Evolutionary conservation across 1,140 invertebrate species (phyloP).

Genomic region (Orius insidiosus): DNA sequence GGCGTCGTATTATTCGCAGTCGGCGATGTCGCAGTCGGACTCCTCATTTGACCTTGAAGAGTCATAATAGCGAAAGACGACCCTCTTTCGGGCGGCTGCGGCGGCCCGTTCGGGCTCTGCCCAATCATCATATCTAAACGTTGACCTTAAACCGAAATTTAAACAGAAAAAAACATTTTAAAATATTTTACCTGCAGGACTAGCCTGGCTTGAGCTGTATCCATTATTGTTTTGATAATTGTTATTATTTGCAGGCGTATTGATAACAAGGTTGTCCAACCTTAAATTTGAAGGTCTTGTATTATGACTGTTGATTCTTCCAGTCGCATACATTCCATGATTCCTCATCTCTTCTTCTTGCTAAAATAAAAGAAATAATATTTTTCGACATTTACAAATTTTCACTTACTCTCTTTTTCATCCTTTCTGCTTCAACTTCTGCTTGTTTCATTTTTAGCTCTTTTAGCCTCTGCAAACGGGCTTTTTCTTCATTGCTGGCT

Average conservation of each 20-base stretch:
- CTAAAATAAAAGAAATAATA: constrained; percentile 2
- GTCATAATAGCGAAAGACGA: constrained; percentile 64
- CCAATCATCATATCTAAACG: constrained; percentile 20
- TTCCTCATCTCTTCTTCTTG: constrained; percentile 30
- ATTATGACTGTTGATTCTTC: background rate
- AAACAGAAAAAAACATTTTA: no score
- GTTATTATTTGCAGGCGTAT: constrained; percentile 25
- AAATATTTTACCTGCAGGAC: constrained; percentile 8
- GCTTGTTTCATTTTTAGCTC: constrained; percentile 33
- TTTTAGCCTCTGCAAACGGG: constrained; percentile 32
- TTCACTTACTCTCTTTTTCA: constrained; percentile 23
- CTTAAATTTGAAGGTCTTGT: constrained; percentile 23
- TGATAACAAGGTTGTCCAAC: constrained; percentile 35
- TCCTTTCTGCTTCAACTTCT: constrained; percentile 30
- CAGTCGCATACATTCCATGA: constrained; percentile 20
- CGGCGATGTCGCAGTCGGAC: constrained; percentile 21
- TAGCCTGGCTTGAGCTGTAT: constrained; percentile 12
- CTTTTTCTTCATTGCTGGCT: constrained; percentile 28
- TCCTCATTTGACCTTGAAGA: constrained; percentile 20
- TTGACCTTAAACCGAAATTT: constrained; percentile 10
- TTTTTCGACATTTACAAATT: no score
- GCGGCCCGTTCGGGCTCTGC: constrained; percentile 30
- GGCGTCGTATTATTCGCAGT: constrained; percentile 12
- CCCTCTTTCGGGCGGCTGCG: constrained; percentile 56
- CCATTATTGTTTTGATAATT: constrained; percentile 21